Percentiles rank a stretch among this genome's conserved stretches.
These are phyloP conservation scores for Scylla paramamosain DNA, from an alignment of 1,140 invertebrate species.

Conservation along the genomic window DNA sequence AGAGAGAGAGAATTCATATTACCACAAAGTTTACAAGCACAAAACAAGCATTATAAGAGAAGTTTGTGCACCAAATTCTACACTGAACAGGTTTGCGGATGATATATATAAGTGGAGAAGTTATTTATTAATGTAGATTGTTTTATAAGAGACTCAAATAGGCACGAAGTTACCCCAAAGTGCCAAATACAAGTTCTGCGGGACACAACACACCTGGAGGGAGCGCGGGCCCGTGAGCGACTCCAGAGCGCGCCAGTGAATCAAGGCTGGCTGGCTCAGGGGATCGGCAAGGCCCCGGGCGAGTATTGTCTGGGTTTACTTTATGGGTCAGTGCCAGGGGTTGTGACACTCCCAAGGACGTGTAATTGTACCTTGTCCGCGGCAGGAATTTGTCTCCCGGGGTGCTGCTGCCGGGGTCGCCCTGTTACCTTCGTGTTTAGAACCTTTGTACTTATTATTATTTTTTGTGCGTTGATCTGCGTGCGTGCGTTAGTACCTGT, in stretches of 20 bases:
- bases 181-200: neutral
- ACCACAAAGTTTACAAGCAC: too few species aligned
- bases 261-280: neutral
- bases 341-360: neutral
- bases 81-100: neutral
- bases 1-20: too few species aligned
- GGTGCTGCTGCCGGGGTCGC: neutral
- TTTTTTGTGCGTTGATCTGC: neutral
- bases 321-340: neutral
- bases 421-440: neutral
- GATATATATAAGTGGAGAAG: neutral
- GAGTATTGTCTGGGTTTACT: neutral
- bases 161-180: neutral
- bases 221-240: too few species aligned
- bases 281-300: neutral
- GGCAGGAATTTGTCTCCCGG: neutral
- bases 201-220: too few species aligned
- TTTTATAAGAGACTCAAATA: constrained; percentile 10
- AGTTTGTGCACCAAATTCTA: neutral
- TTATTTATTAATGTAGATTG: neutral
- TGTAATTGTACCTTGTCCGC: neutral
- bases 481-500: neutral
- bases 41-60: too few species aligned
- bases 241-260: neutral
- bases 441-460: neutral